A percentile compares a stretch with the other conserved stretches of the same genome.
phyloP scores from a whole-genome alignment of 2,888 invertebrate species.

The Rhagophthalmus giganteus region DNA sequence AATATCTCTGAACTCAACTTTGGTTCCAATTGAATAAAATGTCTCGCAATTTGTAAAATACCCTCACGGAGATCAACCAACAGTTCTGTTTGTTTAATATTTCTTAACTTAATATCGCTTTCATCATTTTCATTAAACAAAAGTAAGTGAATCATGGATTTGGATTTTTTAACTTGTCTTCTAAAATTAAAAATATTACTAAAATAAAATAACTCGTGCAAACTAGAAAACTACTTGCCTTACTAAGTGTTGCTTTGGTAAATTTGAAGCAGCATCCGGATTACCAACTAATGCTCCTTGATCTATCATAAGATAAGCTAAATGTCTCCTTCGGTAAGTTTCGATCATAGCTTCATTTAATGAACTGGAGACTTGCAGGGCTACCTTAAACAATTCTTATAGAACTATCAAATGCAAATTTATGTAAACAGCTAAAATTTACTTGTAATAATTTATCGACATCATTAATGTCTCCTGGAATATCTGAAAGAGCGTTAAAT shows the following conservation, averaged over 20 bases:
- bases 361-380: slow-evolving; percentile 76
- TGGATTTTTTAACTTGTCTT: slow-evolving; percentile 86
- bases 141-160: slow-evolving; percentile 87
- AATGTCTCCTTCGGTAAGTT: slow-evolving; percentile 86
- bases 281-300: slow-evolving; percentile 91
- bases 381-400: slow-evolving; percentile 56
- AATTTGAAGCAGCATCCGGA: slow-evolving; percentile 84
- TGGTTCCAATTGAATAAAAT: slow-evolving; percentile 92
- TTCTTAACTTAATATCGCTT: slow-evolving; percentile 90
- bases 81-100: slow-evolving; percentile 97
- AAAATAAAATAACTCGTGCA: too few relatives aligned
- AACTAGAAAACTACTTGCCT: too few relatives aligned
- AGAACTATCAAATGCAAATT: neutral
- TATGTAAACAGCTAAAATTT: slow-evolving; percentile 48
- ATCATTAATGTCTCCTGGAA: slow-evolving; percentile 92
- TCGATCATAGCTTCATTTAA: slow-evolving; percentile 84
- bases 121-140: slow-evolving; percentile 79
- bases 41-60: slow-evolving; percentile 88
- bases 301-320: slow-evolving; percentile 96
- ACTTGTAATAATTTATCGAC: slow-evolving; percentile 84
- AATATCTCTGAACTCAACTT: slow-evolving; percentile 78
- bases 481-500: slow-evolving; percentile 94
- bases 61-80: slow-evolving; percentile 97
- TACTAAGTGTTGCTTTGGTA: slow-evolving; percentile 90
- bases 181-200: slow-evolving; percentile 56